phyloP scores from a whole-genome alignment of 2,888 invertebrate species.

The Tyria jacobaeae region DNA sequence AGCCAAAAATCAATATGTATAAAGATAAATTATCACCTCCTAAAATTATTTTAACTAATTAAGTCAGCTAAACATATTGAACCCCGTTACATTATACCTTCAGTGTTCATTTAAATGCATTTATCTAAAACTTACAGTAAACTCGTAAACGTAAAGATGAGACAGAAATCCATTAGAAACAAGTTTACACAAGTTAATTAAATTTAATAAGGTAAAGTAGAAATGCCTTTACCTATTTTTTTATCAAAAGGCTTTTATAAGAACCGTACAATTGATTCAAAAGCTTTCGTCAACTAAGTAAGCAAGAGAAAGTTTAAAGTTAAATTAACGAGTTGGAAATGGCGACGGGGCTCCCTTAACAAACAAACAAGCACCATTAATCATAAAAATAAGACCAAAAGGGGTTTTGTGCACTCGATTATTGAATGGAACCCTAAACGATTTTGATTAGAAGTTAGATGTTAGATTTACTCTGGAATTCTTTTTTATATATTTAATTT shows the following conservation, averaged over 20 bases:
- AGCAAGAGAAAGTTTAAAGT: conserved; percentile 47
- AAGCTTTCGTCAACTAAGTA: conserved; percentile 42
- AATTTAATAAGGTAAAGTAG: conserved; percentile 20
- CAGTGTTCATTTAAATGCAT: too few relatives aligned
- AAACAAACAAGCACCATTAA: conserved; percentile 59
- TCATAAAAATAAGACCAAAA: conserved; percentile 53
- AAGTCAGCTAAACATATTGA: too few relatives aligned
- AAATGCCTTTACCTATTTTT: conserved; percentile 24
- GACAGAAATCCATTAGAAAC: conserved; percentile 16
- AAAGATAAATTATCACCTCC: too few relatives aligned
- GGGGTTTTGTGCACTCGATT: conserved; percentile 55
- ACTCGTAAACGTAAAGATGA: too few relatives aligned
- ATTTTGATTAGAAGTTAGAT: conserved; percentile 21
- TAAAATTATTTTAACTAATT: too few relatives aligned
- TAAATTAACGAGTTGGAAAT: conserved; percentile 56
- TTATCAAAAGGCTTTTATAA: conserved; percentile 18
- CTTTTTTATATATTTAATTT: not conserved
- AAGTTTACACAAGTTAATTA: conserved; percentile 24
- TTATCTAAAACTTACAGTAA: too few relatives aligned
- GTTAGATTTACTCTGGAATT: not conserved
- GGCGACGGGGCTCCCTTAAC: conserved; percentile 43
- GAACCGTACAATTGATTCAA: conserved; percentile 39
- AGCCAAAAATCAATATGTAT: too few relatives aligned
- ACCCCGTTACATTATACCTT: too few relatives aligned
- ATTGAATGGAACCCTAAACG: conserved; percentile 49